Evolutionary conservation across 2,797 vertebrate genomes (phyloP), one percentile per base, ranked within the genome.

Genomic region (Galaxias olidus): DNA sequence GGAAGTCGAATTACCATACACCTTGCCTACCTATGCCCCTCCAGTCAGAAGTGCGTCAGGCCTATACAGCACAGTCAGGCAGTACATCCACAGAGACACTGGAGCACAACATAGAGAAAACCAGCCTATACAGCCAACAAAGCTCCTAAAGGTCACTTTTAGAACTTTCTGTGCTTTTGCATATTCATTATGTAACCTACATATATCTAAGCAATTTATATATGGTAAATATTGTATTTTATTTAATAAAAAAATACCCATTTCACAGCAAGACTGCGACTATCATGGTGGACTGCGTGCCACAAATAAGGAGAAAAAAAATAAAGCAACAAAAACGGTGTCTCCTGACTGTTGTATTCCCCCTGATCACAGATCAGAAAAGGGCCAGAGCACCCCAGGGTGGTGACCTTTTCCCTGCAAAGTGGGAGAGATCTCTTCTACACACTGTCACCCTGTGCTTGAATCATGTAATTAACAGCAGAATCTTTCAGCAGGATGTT

Each of bases 41-140:
- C n/a, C n/a, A 72, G 68, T 65, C 70, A 70, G 51, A 68, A 72
- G 75, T 84, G 82, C 81, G 82, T 76, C 71, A 69, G 65, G 65
- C 68, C 45, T 88, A 63, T 71, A 88, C 86, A 91, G 88, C 85
- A 1, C 30, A 49, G 90, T 91, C 90, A 90, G 85, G 81, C 86
- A 86, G 85, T 80, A 79, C 71, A 64, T 72, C 72, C 79, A 69
- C 66, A 71, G 71, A 86, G 71, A 71, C 88, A 87, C 72, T 73
- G 80, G 67, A 88, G 87, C 89, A 87, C 84, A 81, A 82, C 80
- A 86, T 78, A 79, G 71, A 72, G 81, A 86, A 86, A 84, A 85
- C 78, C 68, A 43, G 63, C 57, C 76, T 57, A 68, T 74, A 61
- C 68, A 69, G 81, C 76, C 77, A 80, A 79, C 82, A 82, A 73